These are phyloP conservation scores for Bambusicola thoracicus DNA, from an alignment of 2,113 vertebrate species.

Conservation along the genomic window DNA sequence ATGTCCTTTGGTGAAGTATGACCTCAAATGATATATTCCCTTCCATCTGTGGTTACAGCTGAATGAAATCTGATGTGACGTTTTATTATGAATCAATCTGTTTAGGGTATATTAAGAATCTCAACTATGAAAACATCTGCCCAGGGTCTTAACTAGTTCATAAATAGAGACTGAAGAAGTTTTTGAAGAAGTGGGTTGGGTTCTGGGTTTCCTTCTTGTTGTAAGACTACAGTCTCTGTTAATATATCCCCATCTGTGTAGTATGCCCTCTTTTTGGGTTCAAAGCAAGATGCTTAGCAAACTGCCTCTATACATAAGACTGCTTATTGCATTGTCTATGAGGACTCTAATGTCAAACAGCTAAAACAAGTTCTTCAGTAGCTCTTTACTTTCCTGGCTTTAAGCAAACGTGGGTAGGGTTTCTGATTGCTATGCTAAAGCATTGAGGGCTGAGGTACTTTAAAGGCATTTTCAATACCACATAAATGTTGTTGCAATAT, in stretches of 20 bases:
- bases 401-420: not conserved
- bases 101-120: not conserved
- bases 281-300: not conserved
- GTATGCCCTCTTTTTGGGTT: not conserved
- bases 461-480: not conserved
- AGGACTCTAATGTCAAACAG: not conserved
- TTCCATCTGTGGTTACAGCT: not conserved
- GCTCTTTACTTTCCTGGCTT: not conserved
- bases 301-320: not conserved
- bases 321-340: not conserved
- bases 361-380: not conserved
- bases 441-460: not conserved
- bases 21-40: not conserved
- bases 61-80: not conserved
- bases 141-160: not conserved
- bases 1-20: not conserved
- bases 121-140: not conserved
- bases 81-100: not conserved
- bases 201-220: not conserved
- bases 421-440: not conserved
- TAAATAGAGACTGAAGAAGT: not conserved
- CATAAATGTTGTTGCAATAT: not conserved
- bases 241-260: not conserved
- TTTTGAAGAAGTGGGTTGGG: not conserved
- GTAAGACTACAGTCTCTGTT: not conserved